Evolutionary conservation across 2,113 vertebrate species (phyloP).

Genomic region (Micronycteris hirsuta): DNA sequence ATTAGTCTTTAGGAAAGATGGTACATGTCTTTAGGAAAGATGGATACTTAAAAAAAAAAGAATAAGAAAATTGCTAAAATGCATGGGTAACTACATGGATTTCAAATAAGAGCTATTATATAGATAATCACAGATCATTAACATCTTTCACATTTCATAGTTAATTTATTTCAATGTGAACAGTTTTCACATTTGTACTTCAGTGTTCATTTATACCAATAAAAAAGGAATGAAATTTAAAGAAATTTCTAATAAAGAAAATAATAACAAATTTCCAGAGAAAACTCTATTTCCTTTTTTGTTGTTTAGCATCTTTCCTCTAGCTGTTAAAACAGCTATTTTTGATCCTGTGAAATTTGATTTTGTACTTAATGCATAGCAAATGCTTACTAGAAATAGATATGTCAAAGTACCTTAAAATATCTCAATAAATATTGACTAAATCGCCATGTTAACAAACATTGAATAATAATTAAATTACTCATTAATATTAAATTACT

Average conservation of each 20-base stretch:
- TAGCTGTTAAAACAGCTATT: neutral
- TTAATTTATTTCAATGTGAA: neutral
- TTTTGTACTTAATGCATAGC: neutral
- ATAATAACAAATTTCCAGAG: neutral
- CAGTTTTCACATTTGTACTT: neutral
- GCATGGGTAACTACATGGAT: neutral
- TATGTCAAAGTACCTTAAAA: neutral
- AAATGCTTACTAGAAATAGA: neutral
- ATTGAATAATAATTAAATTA: neutral
- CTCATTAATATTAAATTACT: neutral
- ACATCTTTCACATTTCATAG: neutral
- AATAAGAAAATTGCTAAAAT: neutral
- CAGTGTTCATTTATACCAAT: neutral
- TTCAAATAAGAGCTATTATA: neutral
- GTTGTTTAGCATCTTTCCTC: neutral
- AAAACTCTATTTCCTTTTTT: neutral
- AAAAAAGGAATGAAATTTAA: neutral
- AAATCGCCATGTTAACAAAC: neutral
- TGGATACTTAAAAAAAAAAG: neutral
- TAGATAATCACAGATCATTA: neutral
- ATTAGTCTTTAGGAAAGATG: too few relatives aligned
- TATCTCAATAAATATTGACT: neutral
- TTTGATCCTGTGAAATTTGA: neutral
- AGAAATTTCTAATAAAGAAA: neutral
- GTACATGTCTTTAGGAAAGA: neutral